Evolutionary conservation across 2,797 vertebrate genomes (phyloP), one percentile per base, ranked within the genome.

Genomic region (Gouania willdenowi): DNA sequence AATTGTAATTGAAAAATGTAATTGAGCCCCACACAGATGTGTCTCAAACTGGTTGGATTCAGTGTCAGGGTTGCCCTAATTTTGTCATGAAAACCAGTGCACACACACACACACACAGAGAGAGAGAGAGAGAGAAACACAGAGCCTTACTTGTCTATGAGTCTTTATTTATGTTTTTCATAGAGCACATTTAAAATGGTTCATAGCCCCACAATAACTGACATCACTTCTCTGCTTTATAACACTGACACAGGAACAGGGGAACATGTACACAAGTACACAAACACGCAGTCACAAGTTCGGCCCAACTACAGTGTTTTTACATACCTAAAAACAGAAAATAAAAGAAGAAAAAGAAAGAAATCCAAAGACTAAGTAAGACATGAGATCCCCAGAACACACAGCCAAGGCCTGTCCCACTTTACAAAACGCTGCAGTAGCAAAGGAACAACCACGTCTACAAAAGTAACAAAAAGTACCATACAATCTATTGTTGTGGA

Each of bases 101-200:
- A 18, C 17, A 18, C 17, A 18, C 17, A 20, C 19, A 20, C 19
- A 20, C 19, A 20, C 19, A 20, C 19, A 20, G 19, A 20, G 8
- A 24, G 2, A n/a, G 8, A 24, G 2, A 11, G 10, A 45, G 8
- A 51, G 26, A 31, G 11, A 4, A n/a, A n/a, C n/a, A 38, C 21
- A 26, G 49, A 64, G 31, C 17, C 46, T 2, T 18, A 36, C 61
- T 70, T 74, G 66, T 82, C 75, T 81, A 82, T 80, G 72, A 68
- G 54, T 82, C 75, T 91, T 90, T 88, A 87, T 89, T 83, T 59
- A 69, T 61, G 72, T 87, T 83, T 82, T 84, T 84, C 77, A 88
- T 87, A 81, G 83, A 87, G 81, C 87, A 90, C 89, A 91, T 84
- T 83, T 89, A 83, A 85, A 87, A 88, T 83, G 85, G 74, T 87